Percentiles rank a stretch among this genome's conserved stretches.
These are phyloP conservation scores for Drosophila neotestacea DNA, from an alignment of 2,888 invertebrate genomes.

Conservation along the genomic window DNA sequence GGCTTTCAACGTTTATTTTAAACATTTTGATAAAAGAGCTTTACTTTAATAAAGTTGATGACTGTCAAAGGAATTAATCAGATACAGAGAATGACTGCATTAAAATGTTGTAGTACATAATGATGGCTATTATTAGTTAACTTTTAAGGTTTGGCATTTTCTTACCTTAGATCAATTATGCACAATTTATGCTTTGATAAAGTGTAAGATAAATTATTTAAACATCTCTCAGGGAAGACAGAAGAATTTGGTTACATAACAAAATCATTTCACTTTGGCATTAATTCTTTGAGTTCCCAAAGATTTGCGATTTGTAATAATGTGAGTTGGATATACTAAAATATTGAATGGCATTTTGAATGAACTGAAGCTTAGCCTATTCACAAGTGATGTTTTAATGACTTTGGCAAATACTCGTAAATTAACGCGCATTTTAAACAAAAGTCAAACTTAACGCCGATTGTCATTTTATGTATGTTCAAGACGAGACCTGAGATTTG, in stretches of 20 bases:
- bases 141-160: not conserved
- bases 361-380: conserved; percentile 1
- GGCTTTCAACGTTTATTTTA: not conserved
- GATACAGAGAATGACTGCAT: not conserved
- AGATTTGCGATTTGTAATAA: not conserved
- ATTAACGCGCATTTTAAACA: conserved; percentile 49
- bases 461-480: conserved; percentile 37
- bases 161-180: not conserved
- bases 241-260: no score
- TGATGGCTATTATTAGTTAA: not conserved
- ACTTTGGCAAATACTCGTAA: conserved; percentile 59
- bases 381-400: conserved; percentile 49
- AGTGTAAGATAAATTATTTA: not conserved
- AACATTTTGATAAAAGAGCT: not conserved
- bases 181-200: not conserved
- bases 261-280: not conserved
- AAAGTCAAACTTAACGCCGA: conserved; percentile 26
- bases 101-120: not conserved
- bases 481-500: conserved; percentile 13
- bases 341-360: conserved; percentile 4
- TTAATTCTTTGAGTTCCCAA: not conserved
- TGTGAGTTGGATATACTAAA: not conserved
- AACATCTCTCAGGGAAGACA: not conserved
- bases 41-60: not conserved
- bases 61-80: not conserved